Evolutionary conservation across 2,888 invertebrate species (phyloP), one percentile per base, ranked within the genome.

Genomic region (Adela reaumurella): DNA sequence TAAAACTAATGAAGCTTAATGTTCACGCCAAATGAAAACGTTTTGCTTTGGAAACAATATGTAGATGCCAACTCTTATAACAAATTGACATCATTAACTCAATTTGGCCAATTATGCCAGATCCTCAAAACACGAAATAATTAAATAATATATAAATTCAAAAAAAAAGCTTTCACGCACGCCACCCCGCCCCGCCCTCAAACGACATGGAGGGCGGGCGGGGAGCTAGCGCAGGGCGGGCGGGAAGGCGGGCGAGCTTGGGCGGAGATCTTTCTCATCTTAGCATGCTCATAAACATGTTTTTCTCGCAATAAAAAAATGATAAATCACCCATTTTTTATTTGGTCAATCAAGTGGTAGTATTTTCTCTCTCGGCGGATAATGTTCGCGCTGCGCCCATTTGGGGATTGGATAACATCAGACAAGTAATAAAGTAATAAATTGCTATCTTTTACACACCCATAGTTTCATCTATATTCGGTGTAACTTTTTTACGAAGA

Each of bases 211-310:
- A 14, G 14, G 11, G n/a, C n/a, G 35, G 35, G 35, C 35, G 11
- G 11, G 14, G 35, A n/a, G n/a, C n/a, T n/a, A n/a, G n/a, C n/a
- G n/a, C 35, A 14, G 11, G 35, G 18, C 43, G 43, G 19, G 35
- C 35, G 49, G 11, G 43, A 24, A n/a, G n/a, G 41, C 35, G 24
- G 41, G 17, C 11, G 10, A 19, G 24, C 28, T 45, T 3, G 43
- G 11, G 45, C 35, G 29, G 46, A 24, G 19, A 46, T 35, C 14
- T 35, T 35, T 57, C 65, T 68, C 70, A 71, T 73, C 72, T 70
- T 77, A 74, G 76, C 74, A 73, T 74, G 70, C 74, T 71, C 76
- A 79, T 79, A 79, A 80, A 79, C 80, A 79, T 79, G 80, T 79
- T 80, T 79, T 79, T 78, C 71, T 69, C 64, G 72, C 76, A 74